These are phyloP conservation scores for Aphaenogaster floridana DNA, from an alignment of 1,140 invertebrate species.

Conservation along the genomic window DNA sequence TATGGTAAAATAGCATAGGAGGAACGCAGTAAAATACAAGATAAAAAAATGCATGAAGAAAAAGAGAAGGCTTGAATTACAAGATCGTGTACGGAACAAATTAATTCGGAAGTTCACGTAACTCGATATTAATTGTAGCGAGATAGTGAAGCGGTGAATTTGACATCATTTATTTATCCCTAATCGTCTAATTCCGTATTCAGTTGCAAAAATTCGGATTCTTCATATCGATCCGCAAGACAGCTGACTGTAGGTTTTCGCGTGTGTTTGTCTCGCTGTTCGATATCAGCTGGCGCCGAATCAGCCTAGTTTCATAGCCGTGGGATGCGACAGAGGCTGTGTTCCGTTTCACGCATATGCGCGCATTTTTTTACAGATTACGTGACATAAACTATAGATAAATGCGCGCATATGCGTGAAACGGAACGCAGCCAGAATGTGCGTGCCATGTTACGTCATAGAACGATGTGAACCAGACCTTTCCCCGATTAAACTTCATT, in stretches of 20 bases:
- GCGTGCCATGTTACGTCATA: conserved; percentile 63
- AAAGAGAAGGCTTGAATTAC: neutral
- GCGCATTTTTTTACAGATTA: too few species aligned
- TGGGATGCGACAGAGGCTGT: conserved; percentile 54
- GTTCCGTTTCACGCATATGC: too few species aligned
- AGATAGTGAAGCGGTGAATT: neutral
- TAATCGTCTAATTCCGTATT: conserved; percentile 4
- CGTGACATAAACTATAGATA: too few species aligned
- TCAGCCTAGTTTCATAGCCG: conserved; percentile 48
- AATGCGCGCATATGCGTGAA: too few species aligned
- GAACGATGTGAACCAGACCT: conserved; percentile 55
- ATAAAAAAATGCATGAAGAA: neutral
- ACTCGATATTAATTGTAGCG: neutral
- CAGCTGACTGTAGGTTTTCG: conserved; percentile 64
- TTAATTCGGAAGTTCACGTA: neutral
- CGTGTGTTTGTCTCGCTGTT: conserved; percentile 66
- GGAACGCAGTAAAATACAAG: neutral
- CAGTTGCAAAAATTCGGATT: conserved; percentile 23
- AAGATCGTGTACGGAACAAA: neutral
- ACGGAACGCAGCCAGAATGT: conserved; percentile 3
- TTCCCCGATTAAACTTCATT: neutral
- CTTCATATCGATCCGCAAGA: conserved; percentile 44
- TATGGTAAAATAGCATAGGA: neutral
- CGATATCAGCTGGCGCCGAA: conserved; percentile 76
- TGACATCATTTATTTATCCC: neutral